Evolutionary conservation across 2,113 vertebrate genomes (phyloP), one percentile per base, ranked within the genome.

Genomic region (Cryptotis parvus): DNA sequence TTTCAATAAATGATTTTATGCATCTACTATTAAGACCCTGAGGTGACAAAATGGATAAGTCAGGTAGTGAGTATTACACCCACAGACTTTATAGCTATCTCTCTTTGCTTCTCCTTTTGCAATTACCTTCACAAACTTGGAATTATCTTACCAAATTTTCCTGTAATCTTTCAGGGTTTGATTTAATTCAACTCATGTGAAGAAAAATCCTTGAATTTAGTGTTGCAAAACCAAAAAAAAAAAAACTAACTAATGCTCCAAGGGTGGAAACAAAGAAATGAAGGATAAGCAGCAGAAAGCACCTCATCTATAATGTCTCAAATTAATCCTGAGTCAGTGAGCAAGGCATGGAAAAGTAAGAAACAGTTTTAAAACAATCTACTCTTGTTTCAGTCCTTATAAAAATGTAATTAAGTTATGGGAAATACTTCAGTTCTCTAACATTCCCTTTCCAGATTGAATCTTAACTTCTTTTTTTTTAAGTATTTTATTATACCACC

Each of bases 91-190:
- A 12, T 49, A 35, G n/a, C 22, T 58, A 66, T 33, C 29, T 75
- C 29, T 75, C 75, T 11, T 81, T 43, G 41, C 29, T 29, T 89
- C 72, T n/a, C n/a, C n/a, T 80, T 12, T 82, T 45, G 11, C 41
- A 77, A 27, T 61, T 73, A 78, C n/a, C 37, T 89, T 61, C 33
- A 18, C n/a, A 77, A 82, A 78, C 26, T 91, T 92, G 55, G 31
- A 79, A 82, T 95, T 73, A n/a, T 33, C 73, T 82, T 78, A 89
- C 29, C 69, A 91, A 80, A 58, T 77, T 76, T 49, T 41, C 37
- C 11, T 85, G 7, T 84, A 65, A 84, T 52, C 29, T 24, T 73
- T 85, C n/a, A 69, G 58, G 74, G 6, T 26, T 70, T 85, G 43
- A 15, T 85, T 68, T 58, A 58, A 58, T 24, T 20, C 24, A 58